Evolutionary conservation across 2,888 invertebrate species (phyloP).

Genomic region (Gastrophysa polygoni): DNA sequence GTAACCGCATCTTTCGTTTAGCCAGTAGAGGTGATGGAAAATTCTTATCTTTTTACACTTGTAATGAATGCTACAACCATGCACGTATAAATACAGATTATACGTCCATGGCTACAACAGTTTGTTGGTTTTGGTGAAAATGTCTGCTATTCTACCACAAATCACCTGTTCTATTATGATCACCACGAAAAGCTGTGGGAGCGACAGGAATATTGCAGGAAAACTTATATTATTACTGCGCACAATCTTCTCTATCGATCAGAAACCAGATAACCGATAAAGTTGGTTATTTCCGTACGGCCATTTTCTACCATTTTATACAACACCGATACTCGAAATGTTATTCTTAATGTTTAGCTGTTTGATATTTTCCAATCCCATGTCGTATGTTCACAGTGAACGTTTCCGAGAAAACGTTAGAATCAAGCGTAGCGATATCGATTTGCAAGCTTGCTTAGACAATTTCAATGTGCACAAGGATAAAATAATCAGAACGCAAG

Average conservation of each 20-base stretch:
- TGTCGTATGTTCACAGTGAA: slow-evolving; percentile 26
- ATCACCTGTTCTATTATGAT: no score
- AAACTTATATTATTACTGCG: neutral
- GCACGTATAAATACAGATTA: no score
- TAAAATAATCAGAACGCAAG: slow-evolving; percentile 89
- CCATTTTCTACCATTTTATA: slow-evolving; percentile 30
- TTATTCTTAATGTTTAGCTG: slow-evolving; percentile 7
- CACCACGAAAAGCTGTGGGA: no score
- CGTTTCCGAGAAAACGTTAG: slow-evolving; percentile 18
- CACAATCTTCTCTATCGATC: neutral
- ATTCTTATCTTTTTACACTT: no score
- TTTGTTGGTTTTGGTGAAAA: no score
- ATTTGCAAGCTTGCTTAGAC: slow-evolving; percentile 71
- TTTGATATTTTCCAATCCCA: slow-evolving; percentile 6
- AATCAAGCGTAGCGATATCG: slow-evolving; percentile 59
- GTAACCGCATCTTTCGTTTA: no score
- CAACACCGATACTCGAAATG: slow-evolving; percentile 19
- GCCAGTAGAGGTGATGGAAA: no score
- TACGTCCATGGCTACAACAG: no score
- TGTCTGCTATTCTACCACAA: no score
- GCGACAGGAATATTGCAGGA: no score
- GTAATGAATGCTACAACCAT: no score
- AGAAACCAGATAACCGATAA: slow-evolving; percentile 18
- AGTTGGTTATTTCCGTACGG: slow-evolving; percentile 19
- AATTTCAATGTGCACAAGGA: slow-evolving; percentile 86